Conservation (phyloP, 2,888 invertebrate genomes). For the Masnerella sp. region DNA sequence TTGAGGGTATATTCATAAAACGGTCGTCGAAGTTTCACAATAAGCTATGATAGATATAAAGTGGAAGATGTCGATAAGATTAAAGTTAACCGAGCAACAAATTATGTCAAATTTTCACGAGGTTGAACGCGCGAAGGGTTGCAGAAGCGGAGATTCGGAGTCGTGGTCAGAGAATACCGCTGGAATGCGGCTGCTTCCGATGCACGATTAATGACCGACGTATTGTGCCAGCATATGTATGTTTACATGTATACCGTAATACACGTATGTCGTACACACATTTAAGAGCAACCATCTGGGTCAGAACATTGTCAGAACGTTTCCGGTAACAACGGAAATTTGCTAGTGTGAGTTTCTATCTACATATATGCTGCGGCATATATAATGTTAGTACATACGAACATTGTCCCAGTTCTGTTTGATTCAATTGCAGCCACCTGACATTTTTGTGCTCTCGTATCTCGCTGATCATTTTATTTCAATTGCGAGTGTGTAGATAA, state of each 20-base stretch:
- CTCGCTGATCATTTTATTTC: background rate
- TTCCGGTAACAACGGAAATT: slow-evolving; percentile 48
- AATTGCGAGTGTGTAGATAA: background rate
- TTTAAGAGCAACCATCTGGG: slow-evolving; percentile 40
- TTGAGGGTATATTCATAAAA: no score
- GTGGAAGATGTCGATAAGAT: no score
- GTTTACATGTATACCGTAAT: slow-evolving; percentile 14
- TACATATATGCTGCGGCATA: slow-evolving; percentile 10
- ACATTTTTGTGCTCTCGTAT: slow-evolving; percentile 10
- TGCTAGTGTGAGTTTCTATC: slow-evolving; percentile 25
- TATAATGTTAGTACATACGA: background rate
- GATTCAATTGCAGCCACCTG: slow-evolving; percentile 33
- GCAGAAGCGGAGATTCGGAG: slow-evolving; percentile 58
- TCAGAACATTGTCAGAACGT: slow-evolving; percentile 45
- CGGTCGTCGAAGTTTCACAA: no score
- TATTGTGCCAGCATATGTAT: slow-evolving; percentile 24
- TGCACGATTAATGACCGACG: slow-evolving; percentile 46
- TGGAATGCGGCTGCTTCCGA: slow-evolving; percentile 63
- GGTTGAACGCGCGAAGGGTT: slow-evolving; percentile 33
- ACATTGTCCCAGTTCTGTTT: slow-evolving; percentile 28
- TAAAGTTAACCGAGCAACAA: slow-evolving; percentile 19
- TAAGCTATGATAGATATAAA: no score
- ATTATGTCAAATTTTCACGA: slow-evolving; percentile 36
- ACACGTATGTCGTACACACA: slow-evolving; percentile 13
- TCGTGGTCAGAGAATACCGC: slow-evolving; percentile 64